These are phyloP conservation scores for Speoplatyrhinus poulsoni DNA, from an alignment of 2,113 vertebrate genomes.

Conservation along the genomic window DNA sequence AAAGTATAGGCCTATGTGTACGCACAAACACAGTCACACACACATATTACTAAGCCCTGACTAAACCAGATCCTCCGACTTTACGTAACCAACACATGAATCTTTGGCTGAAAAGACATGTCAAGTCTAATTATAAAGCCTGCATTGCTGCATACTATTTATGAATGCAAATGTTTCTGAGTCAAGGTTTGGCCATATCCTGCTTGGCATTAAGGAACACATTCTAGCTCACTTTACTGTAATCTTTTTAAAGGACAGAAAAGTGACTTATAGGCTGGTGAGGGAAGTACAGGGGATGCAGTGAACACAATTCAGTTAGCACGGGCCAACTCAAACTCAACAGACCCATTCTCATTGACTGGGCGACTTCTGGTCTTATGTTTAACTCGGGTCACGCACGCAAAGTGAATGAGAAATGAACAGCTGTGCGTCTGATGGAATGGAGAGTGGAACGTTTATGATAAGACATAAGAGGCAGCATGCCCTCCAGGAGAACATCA, in stretches of 20 bases:
- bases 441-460: conserved; percentile 48
- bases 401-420: conserved; percentile 34
- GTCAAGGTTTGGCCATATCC: conserved; percentile 38
- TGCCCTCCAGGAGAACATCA: conserved; percentile 1
- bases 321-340: not conserved
- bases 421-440: conserved; percentile 26
- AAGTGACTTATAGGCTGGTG: conserved; percentile 22
- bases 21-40: not conserved
- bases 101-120: conserved; percentile 51
- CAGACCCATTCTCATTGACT: not conserved
- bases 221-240: conserved; percentile 36
- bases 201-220: conserved; percentile 35
- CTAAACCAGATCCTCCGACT: conserved; percentile 69
- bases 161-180: conserved; percentile 53
- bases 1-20: too few relatives aligned
- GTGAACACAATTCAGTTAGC: conserved; percentile 13
- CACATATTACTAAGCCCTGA: conserved; percentile 27
- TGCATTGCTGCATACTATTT: conserved; percentile 41
- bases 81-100: conserved; percentile 53
- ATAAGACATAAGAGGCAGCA: conserved; percentile 17
- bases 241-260: conserved; percentile 24
- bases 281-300: conserved; percentile 2
- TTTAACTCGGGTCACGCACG: conserved; percentile 10
- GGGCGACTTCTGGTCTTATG: conserved; percentile 13
- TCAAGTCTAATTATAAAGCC: conserved; percentile 62